Evolutionary conservation across 2,888 invertebrate species (phyloP).

Genomic region (Stegana nigrithorax): DNA sequence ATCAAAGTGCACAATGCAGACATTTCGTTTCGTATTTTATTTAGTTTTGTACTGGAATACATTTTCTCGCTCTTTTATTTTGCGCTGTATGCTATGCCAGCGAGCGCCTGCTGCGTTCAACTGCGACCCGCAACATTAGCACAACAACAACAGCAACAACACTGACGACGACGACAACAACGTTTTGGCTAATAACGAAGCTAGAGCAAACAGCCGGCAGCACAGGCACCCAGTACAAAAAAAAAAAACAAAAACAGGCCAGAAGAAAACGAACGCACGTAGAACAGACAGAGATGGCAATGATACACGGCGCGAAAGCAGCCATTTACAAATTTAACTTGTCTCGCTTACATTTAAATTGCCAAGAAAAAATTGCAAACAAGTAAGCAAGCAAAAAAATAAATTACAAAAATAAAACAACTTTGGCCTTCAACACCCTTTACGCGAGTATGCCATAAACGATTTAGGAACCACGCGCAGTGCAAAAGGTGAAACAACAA

Average conservation of each 20-base stretch:
- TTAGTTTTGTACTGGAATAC: conserved; percentile 52
- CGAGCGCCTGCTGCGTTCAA: conserved; percentile 34
- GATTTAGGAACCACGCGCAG: no score
- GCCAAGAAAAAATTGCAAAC: conserved; percentile 36
- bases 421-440: conserved; percentile 53
- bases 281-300: no score
- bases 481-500: neutral
- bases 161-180: neutral
- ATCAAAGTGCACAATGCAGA: conserved; percentile 69
- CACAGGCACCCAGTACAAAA: no score
- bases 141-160: neutral
- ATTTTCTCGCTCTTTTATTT: conserved; percentile 33
- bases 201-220: no score
- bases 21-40: conserved; percentile 62
- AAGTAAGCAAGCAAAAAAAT: conserved; percentile 23
- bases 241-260: no score
- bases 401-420: neutral
- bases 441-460: no score
- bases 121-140: neutral
- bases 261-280: no score
- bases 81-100: conserved; percentile 31
- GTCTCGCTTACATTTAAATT: conserved; percentile 13
- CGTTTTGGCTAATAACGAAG: neutral
- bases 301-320: no score
- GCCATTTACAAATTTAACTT: conserved; percentile 28